These are phyloP conservation scores for Oncopodura yosiiana DNA, from an alignment of 1,140 invertebrate genomes.

Conservation along the genomic window DNA sequence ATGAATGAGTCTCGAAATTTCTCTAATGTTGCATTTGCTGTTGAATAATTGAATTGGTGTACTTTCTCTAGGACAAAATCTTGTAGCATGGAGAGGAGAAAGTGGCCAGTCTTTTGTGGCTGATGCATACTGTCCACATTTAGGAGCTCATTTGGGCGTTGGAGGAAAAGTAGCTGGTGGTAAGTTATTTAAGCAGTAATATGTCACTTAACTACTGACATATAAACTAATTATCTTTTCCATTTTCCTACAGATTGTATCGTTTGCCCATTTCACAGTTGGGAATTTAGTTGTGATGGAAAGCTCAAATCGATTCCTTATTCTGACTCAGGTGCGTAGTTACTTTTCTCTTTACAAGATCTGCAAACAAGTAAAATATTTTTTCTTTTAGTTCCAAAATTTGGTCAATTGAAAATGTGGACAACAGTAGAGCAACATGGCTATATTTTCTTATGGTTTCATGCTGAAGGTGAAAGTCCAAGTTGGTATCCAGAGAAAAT, in stretches of 20 bases:
- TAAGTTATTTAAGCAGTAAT: too few relatives aligned
- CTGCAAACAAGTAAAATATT: not conserved
- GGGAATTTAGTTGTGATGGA: slow-evolving; percentile 49
- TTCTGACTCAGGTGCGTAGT: slow-evolving; percentile 43
- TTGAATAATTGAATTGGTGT: not conserved
- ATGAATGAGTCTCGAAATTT: too few relatives aligned
- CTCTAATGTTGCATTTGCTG: too few relatives aligned
- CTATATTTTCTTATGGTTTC: slow-evolving; percentile 75
- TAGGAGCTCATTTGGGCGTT: slow-evolving; percentile 49
- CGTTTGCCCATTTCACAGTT: slow-evolving; percentile 53
- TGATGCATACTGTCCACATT: slow-evolving; percentile 52
- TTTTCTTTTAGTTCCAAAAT: slow-evolving; percentile 34
- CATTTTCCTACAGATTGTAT: too few relatives aligned
- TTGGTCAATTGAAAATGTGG: slow-evolving; percentile 56
- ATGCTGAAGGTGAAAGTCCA: slow-evolving; percentile 59
- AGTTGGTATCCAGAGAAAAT: slow-evolving; percentile 55
- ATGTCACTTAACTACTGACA: too few relatives aligned
- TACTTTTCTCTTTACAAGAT: too few relatives aligned
- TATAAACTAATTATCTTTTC: too few relatives aligned
- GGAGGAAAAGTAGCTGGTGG: slow-evolving; percentile 45
- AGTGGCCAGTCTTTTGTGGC: slow-evolving; percentile 42
- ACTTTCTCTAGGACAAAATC: slow-evolving; percentile 41
- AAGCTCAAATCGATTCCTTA: slow-evolving; percentile 47
- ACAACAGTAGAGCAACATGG: slow-evolving; percentile 56
- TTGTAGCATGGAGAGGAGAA: slow-evolving; percentile 45